Evolutionary conservation across 37 sponge, comb jelly and placozoan genomes (phyloP).

Genomic region (Ephydatia muelleri): DNA sequence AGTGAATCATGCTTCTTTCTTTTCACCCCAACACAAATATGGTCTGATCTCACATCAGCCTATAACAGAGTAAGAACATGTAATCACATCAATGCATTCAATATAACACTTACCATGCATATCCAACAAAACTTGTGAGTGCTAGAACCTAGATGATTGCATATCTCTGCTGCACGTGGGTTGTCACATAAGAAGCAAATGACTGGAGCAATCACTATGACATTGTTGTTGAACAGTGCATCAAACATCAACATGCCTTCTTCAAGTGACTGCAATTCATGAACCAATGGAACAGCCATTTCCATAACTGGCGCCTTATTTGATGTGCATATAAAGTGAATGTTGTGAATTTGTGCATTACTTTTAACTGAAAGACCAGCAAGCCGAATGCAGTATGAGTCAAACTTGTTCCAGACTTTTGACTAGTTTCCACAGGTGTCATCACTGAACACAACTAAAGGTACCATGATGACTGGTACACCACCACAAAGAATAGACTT

Average conservation of each 20-base stretch:
- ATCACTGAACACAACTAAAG: conserved; percentile 6
- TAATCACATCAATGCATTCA: too few relatives aligned
- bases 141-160: neutral
- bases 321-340: conserved; percentile 21
- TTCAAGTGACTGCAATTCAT: conserved; percentile 8
- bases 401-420: conserved; percentile 33
- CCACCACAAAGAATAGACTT: neutral
- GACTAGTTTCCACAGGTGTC: conserved; percentile 24
- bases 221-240: conserved; percentile 12
- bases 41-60: too few relatives aligned
- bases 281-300: conserved; percentile 6
- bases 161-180: conserved; percentile 14
- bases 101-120: conserved; percentile 7
- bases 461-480: conserved; percentile 5
- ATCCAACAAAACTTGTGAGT: too few relatives aligned
- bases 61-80: too few relatives aligned
- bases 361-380: conserved; percentile 5
- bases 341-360: conserved; percentile 6
- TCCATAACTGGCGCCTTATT: conserved; percentile 5
- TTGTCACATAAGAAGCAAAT: conserved; percentile 25
- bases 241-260: conserved; percentile 20
- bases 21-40: too few relatives aligned
- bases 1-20: too few relatives aligned
- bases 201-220: conserved; percentile 26
- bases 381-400: conserved; percentile 6